Percentiles rank a stretch among this genome's conserved stretches.
phyloP scores from a whole-genome alignment of 2,888 invertebrate genomes.

The Sepioteuthis lessoniana region DNA sequence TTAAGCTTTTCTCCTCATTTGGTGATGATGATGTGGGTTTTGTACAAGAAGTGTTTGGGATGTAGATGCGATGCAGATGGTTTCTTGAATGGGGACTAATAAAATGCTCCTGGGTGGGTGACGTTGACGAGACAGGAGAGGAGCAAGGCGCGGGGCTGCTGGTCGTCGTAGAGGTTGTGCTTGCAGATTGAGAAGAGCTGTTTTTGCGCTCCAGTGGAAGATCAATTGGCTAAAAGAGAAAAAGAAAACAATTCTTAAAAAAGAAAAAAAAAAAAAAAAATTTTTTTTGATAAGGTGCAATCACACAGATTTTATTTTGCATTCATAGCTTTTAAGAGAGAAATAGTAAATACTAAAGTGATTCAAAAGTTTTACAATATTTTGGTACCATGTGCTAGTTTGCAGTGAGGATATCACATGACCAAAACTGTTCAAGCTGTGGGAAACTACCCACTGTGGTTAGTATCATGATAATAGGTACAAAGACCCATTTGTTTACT shows the following conservation, averaged over 20 bases:
- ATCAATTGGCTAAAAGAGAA: constrained; percentile 84
- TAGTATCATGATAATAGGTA: too few species aligned
- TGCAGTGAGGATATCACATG: too few species aligned
- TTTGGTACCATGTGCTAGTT: too few species aligned
- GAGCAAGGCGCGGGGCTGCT: constrained; percentile 70
- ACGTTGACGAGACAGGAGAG: constrained; percentile 58
- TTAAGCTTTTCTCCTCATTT: constrained; percentile 64
- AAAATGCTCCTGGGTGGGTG: constrained; percentile 68
- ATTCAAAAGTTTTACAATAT: too few species aligned
- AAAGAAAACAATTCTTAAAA: constrained; percentile 49
- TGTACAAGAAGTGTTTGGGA: constrained; percentile 73
- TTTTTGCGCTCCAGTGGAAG: constrained; percentile 85
- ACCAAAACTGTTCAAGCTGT: too few species aligned
- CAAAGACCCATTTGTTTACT: too few species aligned
- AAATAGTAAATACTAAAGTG: too few species aligned
- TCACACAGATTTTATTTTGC: too few species aligned
- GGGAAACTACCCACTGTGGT: too few species aligned
- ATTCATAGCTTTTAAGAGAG: too few species aligned
- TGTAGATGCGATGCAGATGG: constrained; percentile 80
- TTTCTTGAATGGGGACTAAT: constrained; percentile 66
- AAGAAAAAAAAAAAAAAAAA: neutral
- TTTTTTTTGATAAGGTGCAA: too few species aligned
- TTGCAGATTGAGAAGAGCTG: constrained; percentile 70
- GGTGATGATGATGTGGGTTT: constrained; percentile 63
- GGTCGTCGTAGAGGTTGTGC: constrained; percentile 75